phyloP scores from a whole-genome alignment of 2,888 invertebrate genomes.

The Melinaea marsaeus region DNA sequence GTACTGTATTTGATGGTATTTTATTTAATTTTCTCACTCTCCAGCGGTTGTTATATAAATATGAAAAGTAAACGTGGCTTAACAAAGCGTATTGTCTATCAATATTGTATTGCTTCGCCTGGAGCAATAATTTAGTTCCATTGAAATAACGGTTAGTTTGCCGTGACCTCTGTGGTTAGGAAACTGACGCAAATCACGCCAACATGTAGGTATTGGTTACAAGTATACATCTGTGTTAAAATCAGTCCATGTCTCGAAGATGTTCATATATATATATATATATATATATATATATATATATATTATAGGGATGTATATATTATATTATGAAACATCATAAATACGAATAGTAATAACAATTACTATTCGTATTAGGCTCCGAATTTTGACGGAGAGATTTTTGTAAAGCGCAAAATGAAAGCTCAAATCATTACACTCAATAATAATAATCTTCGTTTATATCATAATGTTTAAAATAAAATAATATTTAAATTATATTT shows the following conservation, averaged over 20 bases:
- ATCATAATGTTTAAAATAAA: not conserved
- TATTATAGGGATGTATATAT: no score
- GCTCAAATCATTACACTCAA: not conserved
- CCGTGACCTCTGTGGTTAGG: not conserved
- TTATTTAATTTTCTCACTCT: no score
- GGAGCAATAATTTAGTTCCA: not conserved
- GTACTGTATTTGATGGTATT: no score
- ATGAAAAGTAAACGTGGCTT: constrained; percentile 16
- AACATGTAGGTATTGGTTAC: not conserved
- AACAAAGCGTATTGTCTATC: constrained; percentile 20
- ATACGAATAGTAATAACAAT: no score
- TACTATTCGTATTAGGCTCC: constrained; percentile 3
- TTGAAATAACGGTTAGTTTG: not conserved
- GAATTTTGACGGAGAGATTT: constrained; percentile 6
- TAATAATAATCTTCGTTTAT: not conserved
- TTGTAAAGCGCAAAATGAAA: not conserved
- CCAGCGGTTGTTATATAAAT: no score
- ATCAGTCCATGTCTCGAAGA: not conserved
- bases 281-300: not conserved
- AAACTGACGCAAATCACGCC: not conserved
- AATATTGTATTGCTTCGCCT: no score
- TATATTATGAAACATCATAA: no score
- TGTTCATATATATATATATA: not conserved
- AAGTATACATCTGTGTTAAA: not conserved
- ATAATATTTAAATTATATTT: not conserved